Conservation (phyloP, 1,140 invertebrate species). For the Apis mellifera region Amel_HAv3.1 CM009931.2:7465501-7466000, state of each 20-base stretch:
- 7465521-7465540: background rate
- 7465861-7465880: slow-evolving; percentile 2
- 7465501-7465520: background rate
- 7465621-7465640: too few species aligned
- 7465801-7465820: background rate
- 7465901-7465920: slow-evolving; percentile 36
- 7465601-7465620: too few species aligned
- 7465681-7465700: too few species aligned
- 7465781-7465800: background rate
- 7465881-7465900: slow-evolving; percentile 48
- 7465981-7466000: slow-evolving; percentile 32
- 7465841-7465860: slow-evolving; percentile 26
- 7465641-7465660: too few species aligned
- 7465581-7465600: too few species aligned
- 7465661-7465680: too few species aligned
- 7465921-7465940: slow-evolving; percentile 38
- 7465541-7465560: too few species aligned
- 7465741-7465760: background rate
- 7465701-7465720: too few species aligned
- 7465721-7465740: too few species aligned
- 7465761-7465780: background rate
- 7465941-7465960: background rate
- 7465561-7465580: too few species aligned
- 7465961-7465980: slow-evolving; percentile 15
- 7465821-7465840: slow-evolving; percentile 3